Conservation (phyloP, 2,113 vertebrate species). For the Anoura caudifer region DNA sequence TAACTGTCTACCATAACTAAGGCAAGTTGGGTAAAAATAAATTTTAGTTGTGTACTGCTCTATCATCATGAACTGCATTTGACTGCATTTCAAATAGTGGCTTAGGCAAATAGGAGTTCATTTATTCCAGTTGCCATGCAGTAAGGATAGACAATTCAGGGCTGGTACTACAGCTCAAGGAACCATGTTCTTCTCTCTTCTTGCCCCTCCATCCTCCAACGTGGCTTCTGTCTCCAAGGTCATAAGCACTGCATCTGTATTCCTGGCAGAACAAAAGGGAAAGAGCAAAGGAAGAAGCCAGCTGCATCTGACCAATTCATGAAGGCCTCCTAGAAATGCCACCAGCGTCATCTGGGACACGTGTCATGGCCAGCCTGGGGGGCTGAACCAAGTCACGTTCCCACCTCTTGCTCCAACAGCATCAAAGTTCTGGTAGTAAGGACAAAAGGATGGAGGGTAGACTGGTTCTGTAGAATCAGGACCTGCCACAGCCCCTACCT, state of each 20-base stretch:
- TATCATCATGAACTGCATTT: not conserved
- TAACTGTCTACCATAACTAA: not conserved
- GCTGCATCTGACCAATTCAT: not conserved
- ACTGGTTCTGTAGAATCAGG: not conserved
- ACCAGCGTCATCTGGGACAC: not conserved
- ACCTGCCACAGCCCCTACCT: not conserved
- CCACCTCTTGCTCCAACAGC: not conserved
- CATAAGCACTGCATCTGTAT: not conserved
- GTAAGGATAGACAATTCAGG: not conserved
- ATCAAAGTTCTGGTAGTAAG: not conserved
- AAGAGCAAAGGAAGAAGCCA: not conserved
- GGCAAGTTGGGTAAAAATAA: not conserved
- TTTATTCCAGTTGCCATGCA: not conserved
- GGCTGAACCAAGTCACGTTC: not conserved
- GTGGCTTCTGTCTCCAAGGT: not conserved
- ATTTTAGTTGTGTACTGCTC: not conserved
- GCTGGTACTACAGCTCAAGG: not conserved
- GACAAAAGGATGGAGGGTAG: not conserved
- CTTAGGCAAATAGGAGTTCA: not conserved
- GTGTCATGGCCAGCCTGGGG: not conserved
- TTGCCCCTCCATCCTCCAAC: not conserved
- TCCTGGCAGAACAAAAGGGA: not conserved
- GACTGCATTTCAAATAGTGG: not conserved
- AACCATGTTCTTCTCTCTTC: not conserved
- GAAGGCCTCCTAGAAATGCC: not conserved